Base-by-base conservation (phyloP, 2,113 vertebrate genomes). In the Origma solitaria region DNA sequence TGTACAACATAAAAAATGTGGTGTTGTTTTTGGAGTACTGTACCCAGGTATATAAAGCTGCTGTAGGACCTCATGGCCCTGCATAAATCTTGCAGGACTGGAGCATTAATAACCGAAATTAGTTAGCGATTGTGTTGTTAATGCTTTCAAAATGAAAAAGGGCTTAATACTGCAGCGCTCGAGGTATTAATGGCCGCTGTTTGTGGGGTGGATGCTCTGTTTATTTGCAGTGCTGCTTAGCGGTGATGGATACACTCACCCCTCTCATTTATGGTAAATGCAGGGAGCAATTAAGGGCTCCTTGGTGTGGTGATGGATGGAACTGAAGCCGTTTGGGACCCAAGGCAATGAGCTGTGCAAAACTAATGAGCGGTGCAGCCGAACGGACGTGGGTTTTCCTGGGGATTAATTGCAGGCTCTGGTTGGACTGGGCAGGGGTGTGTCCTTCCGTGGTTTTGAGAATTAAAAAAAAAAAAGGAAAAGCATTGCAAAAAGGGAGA, bases 251-350 rank as follows among this genome's bases (percentile, higher is more conserved):
- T 92, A 47, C 56, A 91, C 56, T 95, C 87, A 86, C 92, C 83
- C 83, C 91, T 56, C 64, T 66, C 69, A 49, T 84, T 92, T 91
- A 79, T 4, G 21, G 69, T 83, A 90, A 94, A 92, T 68, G 70
- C 91, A 93, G 73, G 70, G 82, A 83, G 35, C 94, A 96, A 88
- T 97, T 95, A 96, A 90, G 72, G 49, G 80, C 80, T 88, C 54
- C 76, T 97, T 94, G 78, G 91, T n/a, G 50, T n/a, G 56, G 37
- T 88, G 92, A 92, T 61, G 64, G 85, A 94, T 95, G 88, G 68
- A 94, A 54, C 33, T 68, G 31, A 64, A 90, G 86, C 42, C 66
- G 56, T 60, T 28, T 71, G 69, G 73, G 66, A 85, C 81, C 86
- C 82, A 68, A n/a, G 84, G 95, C 89, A 91, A 81, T 64, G 75